A percentile compares a stretch with the other conserved stretches of the same genome.
Evolutionary conservation across 1,140 invertebrate genomes (phyloP).

Genomic region (Brachionus rotundiformis): DNA sequence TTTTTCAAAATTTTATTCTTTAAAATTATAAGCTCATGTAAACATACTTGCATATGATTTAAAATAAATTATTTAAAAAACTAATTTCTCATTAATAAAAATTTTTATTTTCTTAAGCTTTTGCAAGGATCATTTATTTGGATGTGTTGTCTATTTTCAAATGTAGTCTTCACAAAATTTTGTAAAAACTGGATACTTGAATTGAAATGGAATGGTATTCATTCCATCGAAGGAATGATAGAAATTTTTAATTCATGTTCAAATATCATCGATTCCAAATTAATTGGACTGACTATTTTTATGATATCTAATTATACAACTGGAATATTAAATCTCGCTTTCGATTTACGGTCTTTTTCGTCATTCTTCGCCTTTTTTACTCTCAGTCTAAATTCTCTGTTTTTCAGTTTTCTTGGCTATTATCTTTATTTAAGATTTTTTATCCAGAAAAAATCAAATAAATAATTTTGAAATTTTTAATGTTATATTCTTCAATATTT

Average conservation of each 20-base stretch:
- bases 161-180: neutral
- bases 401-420: neutral
- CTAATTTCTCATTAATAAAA: no score
- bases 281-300: slow-evolving; percentile 77
- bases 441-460: neutral
- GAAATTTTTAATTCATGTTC: neutral
- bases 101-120: neutral
- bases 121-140: slow-evolving; percentile 11
- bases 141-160: slow-evolving; percentile 56
- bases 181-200: neutral
- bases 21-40: no score
- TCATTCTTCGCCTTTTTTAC: neutral
- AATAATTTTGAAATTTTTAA: no score
- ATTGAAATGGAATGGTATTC: neutral
- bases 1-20: no score
- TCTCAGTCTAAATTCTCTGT: neutral
- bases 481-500: no score
- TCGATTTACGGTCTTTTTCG: neutral
- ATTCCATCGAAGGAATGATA: neutral
- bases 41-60: no score
- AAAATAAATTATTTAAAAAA: no score
- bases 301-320: slow-evolving; percentile 76
- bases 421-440: neutral
- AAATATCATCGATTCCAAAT: neutral
- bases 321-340: slow-evolving; percentile 62